A percentile compares a stretch with the other conserved stretches of the same genome.
phyloP scores from a whole-genome alignment of 2,888 invertebrate genomes.

The Epsilonema sp. region DNA sequence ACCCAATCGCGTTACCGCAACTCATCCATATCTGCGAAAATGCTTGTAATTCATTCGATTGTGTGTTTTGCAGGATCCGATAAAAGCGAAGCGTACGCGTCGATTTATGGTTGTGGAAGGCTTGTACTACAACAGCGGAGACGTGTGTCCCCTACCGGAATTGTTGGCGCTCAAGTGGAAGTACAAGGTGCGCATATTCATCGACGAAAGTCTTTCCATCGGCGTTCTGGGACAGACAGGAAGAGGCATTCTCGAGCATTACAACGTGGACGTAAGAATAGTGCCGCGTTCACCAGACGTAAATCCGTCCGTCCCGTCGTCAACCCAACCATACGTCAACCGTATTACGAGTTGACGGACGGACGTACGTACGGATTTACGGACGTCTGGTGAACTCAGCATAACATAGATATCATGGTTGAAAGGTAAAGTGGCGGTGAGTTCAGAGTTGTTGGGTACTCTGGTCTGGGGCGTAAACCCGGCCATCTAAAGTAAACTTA shows the following conservation, averaged over 20 bases:
- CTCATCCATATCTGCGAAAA: no score
- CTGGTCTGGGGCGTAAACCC: no score
- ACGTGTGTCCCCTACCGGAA: slow-evolving; percentile 62
- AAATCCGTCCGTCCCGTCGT: neutral
- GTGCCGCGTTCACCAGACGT: neutral
- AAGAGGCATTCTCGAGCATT: slow-evolving; percentile 69
- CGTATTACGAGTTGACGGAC: no score
- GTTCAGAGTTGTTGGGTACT: no score
- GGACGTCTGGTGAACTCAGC: no score
- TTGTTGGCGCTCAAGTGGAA: slow-evolving; percentile 56
- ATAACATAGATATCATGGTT: no score
- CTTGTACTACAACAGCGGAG: slow-evolving; percentile 71
- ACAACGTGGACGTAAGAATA: slow-evolving; percentile 45
- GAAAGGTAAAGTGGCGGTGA: no score
- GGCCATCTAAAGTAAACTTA: no score
- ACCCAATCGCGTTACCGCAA: no score
- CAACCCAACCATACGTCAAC: no score
- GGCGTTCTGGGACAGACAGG: slow-evolving; percentile 66
- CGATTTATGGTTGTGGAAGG: slow-evolving; percentile 77
- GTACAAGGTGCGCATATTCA: slow-evolving; percentile 69
- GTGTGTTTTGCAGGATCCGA: slow-evolving; percentile 41
- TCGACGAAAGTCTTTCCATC: slow-evolving; percentile 80
- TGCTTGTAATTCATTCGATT: no score
- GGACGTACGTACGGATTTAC: no score
- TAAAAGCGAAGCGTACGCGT: slow-evolving; percentile 44